Conservation (phyloP, 2,113 vertebrate genomes). For the Python bivittatus region DNA sequence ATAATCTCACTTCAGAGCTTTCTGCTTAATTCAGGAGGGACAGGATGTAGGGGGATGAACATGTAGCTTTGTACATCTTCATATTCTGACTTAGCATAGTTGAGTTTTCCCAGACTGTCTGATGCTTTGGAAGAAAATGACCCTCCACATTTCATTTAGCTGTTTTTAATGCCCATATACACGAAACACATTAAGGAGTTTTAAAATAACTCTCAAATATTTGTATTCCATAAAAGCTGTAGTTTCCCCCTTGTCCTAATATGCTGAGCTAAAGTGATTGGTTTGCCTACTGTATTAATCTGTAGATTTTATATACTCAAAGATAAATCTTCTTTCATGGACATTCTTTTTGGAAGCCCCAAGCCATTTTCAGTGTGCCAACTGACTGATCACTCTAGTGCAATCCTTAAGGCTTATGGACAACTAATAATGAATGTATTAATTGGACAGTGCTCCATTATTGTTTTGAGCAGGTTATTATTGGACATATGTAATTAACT, state of each 20-base stretch:
- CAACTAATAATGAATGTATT: slow-evolving; percentile 12
- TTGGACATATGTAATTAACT: slow-evolving; percentile 21
- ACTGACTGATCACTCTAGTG: background rate
- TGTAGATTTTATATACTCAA: fast-evolving
- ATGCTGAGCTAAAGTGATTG: slow-evolving; percentile 19
- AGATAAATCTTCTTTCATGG: background rate
- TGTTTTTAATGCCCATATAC: background rate
- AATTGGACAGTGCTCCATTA: slow-evolving; percentile 12
- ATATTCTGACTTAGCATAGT: too few relatives aligned
- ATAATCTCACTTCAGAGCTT: too few relatives aligned
- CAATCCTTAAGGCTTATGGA: background rate
- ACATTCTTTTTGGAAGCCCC: background rate
- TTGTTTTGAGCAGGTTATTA: background rate
- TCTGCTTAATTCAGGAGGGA: too few relatives aligned
- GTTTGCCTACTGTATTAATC: slow-evolving; percentile 18
- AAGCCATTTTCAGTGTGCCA: slow-evolving; percentile 13
- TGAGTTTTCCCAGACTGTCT: background rate
- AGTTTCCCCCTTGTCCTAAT: background rate
- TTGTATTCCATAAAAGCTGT: background rate
- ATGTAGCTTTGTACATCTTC: too few relatives aligned
- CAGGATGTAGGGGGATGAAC: too few relatives aligned
- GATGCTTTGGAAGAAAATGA: fast-evolving
- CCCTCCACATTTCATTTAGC: background rate
- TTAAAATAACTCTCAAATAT: slow-evolving; percentile 15
- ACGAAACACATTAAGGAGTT: background rate